Conservation (phyloP, 2,113 vertebrate genomes). For the Solea solea region DNA sequence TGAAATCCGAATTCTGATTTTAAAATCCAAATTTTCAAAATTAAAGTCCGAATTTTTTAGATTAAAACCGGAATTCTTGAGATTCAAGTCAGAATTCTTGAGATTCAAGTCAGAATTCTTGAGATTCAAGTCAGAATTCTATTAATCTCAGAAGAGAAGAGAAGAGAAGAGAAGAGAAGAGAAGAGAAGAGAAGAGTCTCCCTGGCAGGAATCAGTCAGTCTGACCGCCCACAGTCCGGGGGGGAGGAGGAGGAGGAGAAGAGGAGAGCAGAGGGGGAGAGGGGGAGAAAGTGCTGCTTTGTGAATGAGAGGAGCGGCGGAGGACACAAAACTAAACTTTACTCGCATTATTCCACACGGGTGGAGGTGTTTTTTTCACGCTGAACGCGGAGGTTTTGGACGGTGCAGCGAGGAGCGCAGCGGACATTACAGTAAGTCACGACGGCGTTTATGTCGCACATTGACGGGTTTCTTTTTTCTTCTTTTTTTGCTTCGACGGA, state of each 20-base stretch:
- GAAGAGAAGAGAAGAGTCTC: slow-evolving; percentile 5
- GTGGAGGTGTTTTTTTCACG: not conserved
- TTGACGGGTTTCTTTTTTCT: slow-evolving; percentile 44
- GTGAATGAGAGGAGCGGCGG: slow-evolving; percentile 78
- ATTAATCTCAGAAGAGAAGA: no score
- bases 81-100: no score
- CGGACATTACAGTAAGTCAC: slow-evolving; percentile 51
- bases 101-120: no score
- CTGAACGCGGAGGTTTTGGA: not conserved
- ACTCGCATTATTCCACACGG: slow-evolving; percentile 21
- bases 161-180: no score
- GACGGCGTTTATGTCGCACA: slow-evolving; percentile 32
- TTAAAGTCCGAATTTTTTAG: no score
- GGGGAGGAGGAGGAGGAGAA: not conserved
- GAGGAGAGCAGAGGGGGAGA: not conserved
- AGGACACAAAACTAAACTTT: slow-evolving; percentile 67
- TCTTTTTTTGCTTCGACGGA: slow-evolving; percentile 42
- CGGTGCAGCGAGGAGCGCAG: not conserved
- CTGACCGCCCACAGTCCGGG: slow-evolving; percentile 74
- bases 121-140: no score
- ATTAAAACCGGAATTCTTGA: no score
- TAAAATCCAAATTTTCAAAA: no score
- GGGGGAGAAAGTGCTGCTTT: slow-evolving; percentile 77
- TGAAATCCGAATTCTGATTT: no score
- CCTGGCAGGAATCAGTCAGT: slow-evolving; percentile 49